Evolutionary conservation across 2,888 invertebrate species (phyloP), one percentile per base, ranked within the genome.

Genomic region (Drosophila diplacantha): DNA sequence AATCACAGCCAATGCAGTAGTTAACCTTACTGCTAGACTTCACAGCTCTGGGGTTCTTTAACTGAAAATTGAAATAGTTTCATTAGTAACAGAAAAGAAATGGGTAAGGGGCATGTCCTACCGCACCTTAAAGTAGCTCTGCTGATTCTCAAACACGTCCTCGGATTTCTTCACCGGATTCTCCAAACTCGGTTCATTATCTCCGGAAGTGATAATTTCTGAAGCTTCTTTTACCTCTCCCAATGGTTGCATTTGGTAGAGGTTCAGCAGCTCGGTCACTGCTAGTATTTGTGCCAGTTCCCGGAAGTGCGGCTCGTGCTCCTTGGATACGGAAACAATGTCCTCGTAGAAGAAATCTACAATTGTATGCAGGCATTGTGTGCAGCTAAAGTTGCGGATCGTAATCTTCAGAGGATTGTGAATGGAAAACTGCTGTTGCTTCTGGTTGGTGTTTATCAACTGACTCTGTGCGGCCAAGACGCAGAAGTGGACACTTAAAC

Each of bases 1-100:
- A 89, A 41, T 86, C 84, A 51, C 89, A 89, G 3, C 85, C 87
- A 56, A 88, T 84, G 60, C 89, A 89, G 22, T 86, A 86, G 64
- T 89, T 88, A n/a, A 87, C 85, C 77, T 89, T 89, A 32, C 87
- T 87, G 47, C 78, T 85, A 3, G 80, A 75, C 14, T 80, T 74
- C 0, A 74, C 75, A 2, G 84, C 75, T 0, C 84, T 80, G 0
- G 85, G 85, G 59, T 85, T 85, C 46, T 80, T 81, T 0, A 85
- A 59, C 85, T 66, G 3, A 49, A 37, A 35, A 26, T 5, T 3
- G 11, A 44, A 12, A 32, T 9, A 2, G 6, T 5, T 3, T 8
- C 5, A 20, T 2, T 7, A 24, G 11, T 5, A 11, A 7, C 0
- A 5, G 0, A 31, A 20, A 2, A 4, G 0, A 20, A n/a, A 20